Evolutionary conservation across 2,797 vertebrate genomes (phyloP).

Genomic region (Loriculus beryllinus): DNA sequence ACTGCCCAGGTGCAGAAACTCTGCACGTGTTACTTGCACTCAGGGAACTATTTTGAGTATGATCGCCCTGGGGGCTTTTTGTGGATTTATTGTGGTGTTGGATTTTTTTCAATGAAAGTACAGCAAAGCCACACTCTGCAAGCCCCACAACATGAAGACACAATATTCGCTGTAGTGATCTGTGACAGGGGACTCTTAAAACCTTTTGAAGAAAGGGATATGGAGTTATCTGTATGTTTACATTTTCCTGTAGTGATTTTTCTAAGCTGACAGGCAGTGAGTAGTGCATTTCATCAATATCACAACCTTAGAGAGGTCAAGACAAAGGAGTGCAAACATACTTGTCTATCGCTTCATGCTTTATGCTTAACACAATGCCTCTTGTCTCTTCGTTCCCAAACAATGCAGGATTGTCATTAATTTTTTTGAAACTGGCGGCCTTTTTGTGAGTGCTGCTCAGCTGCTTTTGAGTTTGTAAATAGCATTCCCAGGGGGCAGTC

Average conservation of each 20-base stretch:
- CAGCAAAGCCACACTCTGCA: neutral
- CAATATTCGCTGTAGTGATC: neutral
- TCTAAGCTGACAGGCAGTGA: neutral
- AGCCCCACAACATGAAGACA: neutral
- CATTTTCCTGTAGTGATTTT: neutral
- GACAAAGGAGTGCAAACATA: neutral
- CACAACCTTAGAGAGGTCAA: neutral
- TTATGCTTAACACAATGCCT: neutral
- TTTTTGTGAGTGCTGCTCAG: neutral
- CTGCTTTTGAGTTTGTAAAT: neutral
- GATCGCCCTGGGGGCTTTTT: neutral
- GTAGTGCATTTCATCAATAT: neutral
- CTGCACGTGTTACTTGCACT: neutral
- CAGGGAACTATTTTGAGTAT: neutral
- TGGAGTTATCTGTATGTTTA: neutral
- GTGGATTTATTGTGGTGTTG: neutral
- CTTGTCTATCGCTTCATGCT: neutral
- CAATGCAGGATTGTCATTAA: neutral
- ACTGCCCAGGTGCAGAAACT: neutral
- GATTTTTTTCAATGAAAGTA: neutral
- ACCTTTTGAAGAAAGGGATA: neutral
- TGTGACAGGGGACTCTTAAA: neutral
- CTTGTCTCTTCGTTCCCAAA: neutral
- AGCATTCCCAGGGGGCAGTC: neutral
- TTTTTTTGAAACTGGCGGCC: neutral